Evolutionary conservation across 2,113 vertebrate genomes (phyloP).

Genomic region (Cettia cetti): DNA sequence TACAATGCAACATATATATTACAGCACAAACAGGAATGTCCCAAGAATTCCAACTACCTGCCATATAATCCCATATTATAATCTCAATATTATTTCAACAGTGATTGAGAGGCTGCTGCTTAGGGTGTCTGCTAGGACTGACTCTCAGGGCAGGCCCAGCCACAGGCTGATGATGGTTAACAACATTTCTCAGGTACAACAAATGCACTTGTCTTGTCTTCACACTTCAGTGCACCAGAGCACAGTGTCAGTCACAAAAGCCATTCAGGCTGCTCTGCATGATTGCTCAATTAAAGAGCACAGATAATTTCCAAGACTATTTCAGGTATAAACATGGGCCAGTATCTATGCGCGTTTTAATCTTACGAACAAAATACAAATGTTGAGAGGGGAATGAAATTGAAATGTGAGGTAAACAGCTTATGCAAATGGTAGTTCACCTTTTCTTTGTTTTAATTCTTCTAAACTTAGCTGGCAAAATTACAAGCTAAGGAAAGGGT

Average conservation of each 20-base stretch:
- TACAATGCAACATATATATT: accelerated
- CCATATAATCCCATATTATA: not conserved
- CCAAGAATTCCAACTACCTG: not conserved
- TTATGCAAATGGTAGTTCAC: not conserved
- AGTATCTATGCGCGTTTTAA: not conserved
- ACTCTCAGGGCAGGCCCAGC: not conserved
- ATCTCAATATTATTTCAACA: not conserved
- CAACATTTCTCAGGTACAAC: not conserved
- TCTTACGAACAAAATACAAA: not conserved
- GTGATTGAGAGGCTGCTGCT: not conserved
- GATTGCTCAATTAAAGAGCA: constrained; percentile 22
- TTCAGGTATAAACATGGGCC: not conserved
- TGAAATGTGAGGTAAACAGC: not conserved
- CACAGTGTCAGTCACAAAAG: not conserved
- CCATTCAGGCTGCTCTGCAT: not conserved
- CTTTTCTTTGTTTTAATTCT: not conserved
- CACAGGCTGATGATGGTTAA: not conserved
- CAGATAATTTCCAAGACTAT: not conserved
- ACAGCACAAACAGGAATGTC: not conserved
- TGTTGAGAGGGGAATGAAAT: not conserved
- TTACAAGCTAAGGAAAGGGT: not conserved
- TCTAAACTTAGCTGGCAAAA: not conserved
- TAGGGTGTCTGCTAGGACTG: not conserved
- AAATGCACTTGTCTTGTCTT: not conserved
- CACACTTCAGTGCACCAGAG: not conserved